A percentile compares a stretch with the other conserved stretches of the same genome.
Conservation (phyloP, 2,888 invertebrate genomes). For the Cantharis nigra region DNA sequence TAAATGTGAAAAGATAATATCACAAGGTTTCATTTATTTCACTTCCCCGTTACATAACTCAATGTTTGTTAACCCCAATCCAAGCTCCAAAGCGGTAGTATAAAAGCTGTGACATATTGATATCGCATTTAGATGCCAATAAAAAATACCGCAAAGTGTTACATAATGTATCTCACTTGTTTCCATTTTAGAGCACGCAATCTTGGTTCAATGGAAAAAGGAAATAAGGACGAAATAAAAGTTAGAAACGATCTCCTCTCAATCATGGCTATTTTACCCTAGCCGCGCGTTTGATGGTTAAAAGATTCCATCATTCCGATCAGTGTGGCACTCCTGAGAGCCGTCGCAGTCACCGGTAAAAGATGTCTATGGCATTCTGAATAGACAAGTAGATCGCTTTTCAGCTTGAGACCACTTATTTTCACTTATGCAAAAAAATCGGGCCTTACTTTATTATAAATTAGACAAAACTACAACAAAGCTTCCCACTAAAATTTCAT, state of each 20-base stretch:
- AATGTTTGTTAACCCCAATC: constrained; percentile 25
- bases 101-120: constrained; percentile 52
- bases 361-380: constrained; percentile 51
- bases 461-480: background rate
- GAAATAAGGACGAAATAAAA: constrained; percentile 32
- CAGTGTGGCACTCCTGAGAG: constrained; percentile 57
- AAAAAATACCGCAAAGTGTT: constrained; percentile 57
- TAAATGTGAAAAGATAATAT: background rate
- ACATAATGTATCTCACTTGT: constrained; percentile 51
- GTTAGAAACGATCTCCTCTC: constrained; percentile 45
- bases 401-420: constrained; percentile 33
- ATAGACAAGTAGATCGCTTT: constrained; percentile 44
- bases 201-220: constrained; percentile 17
- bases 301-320: constrained; percentile 59
- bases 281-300: constrained; percentile 57
- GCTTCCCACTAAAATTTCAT: background rate
- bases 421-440: constrained; percentile 30
- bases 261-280: constrained; percentile 59
- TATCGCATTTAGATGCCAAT: constrained; percentile 57
- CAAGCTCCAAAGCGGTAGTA: constrained; percentile 29
- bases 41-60: constrained; percentile 20
- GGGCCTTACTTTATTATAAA: constrained; percentile 8
- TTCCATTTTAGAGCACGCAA: constrained; percentile 14
- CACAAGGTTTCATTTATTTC: background rate
- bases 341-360: constrained; percentile 55